Conservation (phyloP, 2,797 vertebrate genomes). For the Lutjanus argentimaculatus region DNA sequence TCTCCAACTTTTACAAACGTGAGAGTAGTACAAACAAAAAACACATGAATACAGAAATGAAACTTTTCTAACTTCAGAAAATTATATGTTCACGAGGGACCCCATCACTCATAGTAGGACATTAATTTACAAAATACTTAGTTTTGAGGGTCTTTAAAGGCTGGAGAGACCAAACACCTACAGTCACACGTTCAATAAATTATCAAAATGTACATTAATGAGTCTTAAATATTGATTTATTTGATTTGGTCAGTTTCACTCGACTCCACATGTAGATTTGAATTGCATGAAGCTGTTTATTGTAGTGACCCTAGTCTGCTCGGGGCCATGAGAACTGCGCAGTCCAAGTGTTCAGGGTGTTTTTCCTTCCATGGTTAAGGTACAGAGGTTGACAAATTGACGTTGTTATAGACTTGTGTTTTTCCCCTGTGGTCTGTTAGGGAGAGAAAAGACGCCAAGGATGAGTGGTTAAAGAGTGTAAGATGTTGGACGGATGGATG, state of each 20-base stretch:
- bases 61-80: no score
- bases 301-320: slow-evolving; percentile 42
- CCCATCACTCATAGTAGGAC: background rate
- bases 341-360: slow-evolving; percentile 36
- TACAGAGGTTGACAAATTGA: slow-evolving; percentile 57
- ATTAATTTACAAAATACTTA: background rate
- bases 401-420: slow-evolving; percentile 53
- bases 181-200: background rate
- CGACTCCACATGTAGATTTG: background rate
- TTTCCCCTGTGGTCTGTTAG: slow-evolving; percentile 40
- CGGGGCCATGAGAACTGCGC: slow-evolving; percentile 46
- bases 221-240: background rate
- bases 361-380: slow-evolving; percentile 41
- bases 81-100: background rate
- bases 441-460: slow-evolving; percentile 34
- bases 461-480: slow-evolving; percentile 49
- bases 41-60: background rate
- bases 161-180: background rate
- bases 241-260: slow-evolving; percentile 13
- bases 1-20: background rate
- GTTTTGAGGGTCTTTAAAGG: background rate
- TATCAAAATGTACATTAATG: background rate
- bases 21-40: background rate
- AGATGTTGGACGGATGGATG: slow-evolving; percentile 15
- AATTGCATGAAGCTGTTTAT: slow-evolving; percentile 31